These are phyloP conservation scores for Noctilio leporinus DNA, from an alignment of 2,113 vertebrate genomes.

Conservation along the genomic window DNA sequence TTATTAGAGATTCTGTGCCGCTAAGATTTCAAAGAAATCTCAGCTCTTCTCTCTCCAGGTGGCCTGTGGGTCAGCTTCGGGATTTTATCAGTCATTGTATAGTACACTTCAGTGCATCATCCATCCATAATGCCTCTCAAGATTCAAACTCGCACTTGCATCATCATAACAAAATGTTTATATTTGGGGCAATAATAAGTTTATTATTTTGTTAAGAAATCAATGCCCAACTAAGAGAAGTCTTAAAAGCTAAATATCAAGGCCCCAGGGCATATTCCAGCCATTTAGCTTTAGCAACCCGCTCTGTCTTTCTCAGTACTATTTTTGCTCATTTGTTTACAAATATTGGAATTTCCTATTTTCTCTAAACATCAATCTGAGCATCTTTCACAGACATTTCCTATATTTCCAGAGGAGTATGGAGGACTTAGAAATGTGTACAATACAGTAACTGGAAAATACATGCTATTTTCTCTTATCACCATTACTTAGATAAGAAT, in stretches of 20 bases:
- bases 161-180: not conserved
- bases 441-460: constrained; percentile 30
- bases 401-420: not conserved
- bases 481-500: constrained; percentile 53
- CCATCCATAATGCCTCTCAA: not conserved
- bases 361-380: not conserved
- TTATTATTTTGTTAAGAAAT: not conserved
- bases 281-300: not conserved
- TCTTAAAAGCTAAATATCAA: not conserved
- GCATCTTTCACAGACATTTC: not conserved
- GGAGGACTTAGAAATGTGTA: not conserved
- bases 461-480: constrained; percentile 42
- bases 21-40: not conserved
- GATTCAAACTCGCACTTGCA: not conserved
- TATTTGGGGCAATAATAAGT: not conserved
- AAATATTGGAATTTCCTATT: not conserved
- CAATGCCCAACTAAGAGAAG: not conserved
- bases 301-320: not conserved
- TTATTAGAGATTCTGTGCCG: not conserved
- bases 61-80: not conserved
- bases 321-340: not conserved
- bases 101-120: too few relatives aligned
- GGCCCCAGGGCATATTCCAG: not conserved
- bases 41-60: not conserved
- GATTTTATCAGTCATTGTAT: not conserved